Evolutionary conservation across 2,113 vertebrate species (phyloP), one percentile per base, ranked within the genome.

Genomic region (Triplophysa rosa): DNA sequence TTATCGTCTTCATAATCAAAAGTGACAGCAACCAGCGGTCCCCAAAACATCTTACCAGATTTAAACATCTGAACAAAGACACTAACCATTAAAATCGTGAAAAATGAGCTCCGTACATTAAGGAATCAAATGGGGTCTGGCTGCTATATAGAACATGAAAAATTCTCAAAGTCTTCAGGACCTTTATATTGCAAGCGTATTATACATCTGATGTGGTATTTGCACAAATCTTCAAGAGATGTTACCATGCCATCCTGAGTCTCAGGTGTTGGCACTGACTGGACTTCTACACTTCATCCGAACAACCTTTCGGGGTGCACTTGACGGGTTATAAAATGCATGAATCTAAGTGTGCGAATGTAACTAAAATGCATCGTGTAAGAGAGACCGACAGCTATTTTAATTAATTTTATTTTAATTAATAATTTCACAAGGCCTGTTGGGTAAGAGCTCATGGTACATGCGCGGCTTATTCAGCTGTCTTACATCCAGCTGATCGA

Each of bases 1-100:
- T 58, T 23, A 56, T 67, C 1, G 61, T 49, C 52, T 78, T 65
- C 47, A 24, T 7, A 65, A 72, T 29, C 42, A 54, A 58, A 58
- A 33, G 58, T 29, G 23, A 47, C 17, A 19, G 42, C 4, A 2
- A 29, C 26, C 26, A 29, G 33, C 33, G 33, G 26, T 42, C 19
- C 33, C 3, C 2, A 17, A 54, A 29, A 58, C 76, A 69, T 47
- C 45, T 79, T 40, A 3, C 49, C 14, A 24, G 63, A 65, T 40
- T 42, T 23, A 47, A 61, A n/a, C n/a, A 3, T 56, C 16, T 6
- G 10, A 61, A 67, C 62, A 72, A 19, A 56, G 52, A 40, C 63
- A n/a, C 37, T 40, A 17, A 26, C 29, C 14, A n/a, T 33, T 33
- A 40, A 37, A 37, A 37, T 37, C 6, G 33, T 7, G 33, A 37